Evolutionary conservation across 1,140 invertebrate species (phyloP), one percentile per base, ranked within the genome.

Genomic region (Lasaia peninsularis): DNA sequence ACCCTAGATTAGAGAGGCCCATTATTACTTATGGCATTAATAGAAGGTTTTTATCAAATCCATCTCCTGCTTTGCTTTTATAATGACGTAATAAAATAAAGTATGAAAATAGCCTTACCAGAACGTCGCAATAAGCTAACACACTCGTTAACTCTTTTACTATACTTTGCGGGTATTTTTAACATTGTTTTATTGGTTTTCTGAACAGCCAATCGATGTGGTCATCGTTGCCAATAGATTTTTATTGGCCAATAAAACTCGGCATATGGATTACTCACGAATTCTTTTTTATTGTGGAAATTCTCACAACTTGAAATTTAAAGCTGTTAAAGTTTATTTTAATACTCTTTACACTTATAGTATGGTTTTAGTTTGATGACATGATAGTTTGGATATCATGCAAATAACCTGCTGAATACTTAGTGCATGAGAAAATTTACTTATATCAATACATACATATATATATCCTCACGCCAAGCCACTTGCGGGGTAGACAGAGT

Each of bases 111-210:
- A 20, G 18, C 40, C 40, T 48, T 48, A 48, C 10, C 20, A 48
- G 20, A 11, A 48, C 18, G 2, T n/a, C 40, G 18, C 40, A 48
- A 48, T 48, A 21, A 21, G 40, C 18, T 21, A 21, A 48, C 40
- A 20, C 5, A 10, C 40, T 20, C 40, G 40, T 48, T 21, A 48
- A 21, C 40, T 48, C 18, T 48, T 21, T 48, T 20, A 48, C 40
- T 20, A 48, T 20, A 48, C 40, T 48, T 48, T 48, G 40, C 18
- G 40, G 40, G 18, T 48, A 48, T 48, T 48, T 48, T 48, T 48
- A 48, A 48, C 18, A 21, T 21, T 48, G 20, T 48, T 48, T 48
- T 48, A 48, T 48, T 48, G 18, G 40, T 48, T 48, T 48, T 11
- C 40, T 5, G 40, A 48, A 48, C 40, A 21, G 40, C 18, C 40